These are phyloP conservation scores for Lepidochrysops patricia DNA, from an alignment of 2,888 invertebrate species.

Conservation along the genomic window DNA sequence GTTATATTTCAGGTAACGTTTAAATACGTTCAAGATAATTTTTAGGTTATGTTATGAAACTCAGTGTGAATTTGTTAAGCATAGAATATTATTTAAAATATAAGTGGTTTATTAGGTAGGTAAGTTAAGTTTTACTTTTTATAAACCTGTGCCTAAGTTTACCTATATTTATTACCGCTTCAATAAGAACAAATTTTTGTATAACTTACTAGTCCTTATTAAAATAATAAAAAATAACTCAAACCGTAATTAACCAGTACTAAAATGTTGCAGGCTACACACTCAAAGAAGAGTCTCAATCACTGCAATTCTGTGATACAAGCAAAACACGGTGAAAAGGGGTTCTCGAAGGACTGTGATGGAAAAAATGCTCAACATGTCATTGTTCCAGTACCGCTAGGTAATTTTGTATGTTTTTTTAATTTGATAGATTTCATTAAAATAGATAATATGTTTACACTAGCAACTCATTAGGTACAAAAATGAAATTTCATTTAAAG, in stretches of 20 bases:
- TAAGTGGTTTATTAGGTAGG: too few relatives aligned
- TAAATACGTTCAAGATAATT: too few relatives aligned
- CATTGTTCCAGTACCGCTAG: slow-evolving; percentile 85
- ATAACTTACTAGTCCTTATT: background rate
- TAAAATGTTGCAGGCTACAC: slow-evolving; percentile 70
- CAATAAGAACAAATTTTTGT: too few relatives aligned
- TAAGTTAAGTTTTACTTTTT: too few relatives aligned
- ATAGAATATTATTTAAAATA: too few relatives aligned
- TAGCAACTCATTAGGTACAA: background rate
- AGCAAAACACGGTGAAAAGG: slow-evolving; percentile 83
- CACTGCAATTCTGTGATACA: slow-evolving; percentile 73
- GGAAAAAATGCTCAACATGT: slow-evolving; percentile 87
- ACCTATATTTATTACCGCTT: too few relatives aligned
- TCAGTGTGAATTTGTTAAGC: background rate
- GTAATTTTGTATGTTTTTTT: slow-evolving; percentile 48
- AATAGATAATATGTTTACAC: too few relatives aligned
- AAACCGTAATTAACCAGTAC: background rate
- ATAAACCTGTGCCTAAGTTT: too few relatives aligned
- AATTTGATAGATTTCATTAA: background rate
- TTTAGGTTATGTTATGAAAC: background rate
- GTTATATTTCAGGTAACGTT: slow-evolving; percentile 84
- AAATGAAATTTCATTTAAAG: background rate
- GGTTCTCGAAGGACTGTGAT: slow-evolving; percentile 82
- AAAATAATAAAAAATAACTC: background rate
- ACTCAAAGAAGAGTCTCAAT: slow-evolving; percentile 80